phyloP scores from a whole-genome alignment of 2,888 invertebrate genomes.

The Laothoe populi region DNA sequence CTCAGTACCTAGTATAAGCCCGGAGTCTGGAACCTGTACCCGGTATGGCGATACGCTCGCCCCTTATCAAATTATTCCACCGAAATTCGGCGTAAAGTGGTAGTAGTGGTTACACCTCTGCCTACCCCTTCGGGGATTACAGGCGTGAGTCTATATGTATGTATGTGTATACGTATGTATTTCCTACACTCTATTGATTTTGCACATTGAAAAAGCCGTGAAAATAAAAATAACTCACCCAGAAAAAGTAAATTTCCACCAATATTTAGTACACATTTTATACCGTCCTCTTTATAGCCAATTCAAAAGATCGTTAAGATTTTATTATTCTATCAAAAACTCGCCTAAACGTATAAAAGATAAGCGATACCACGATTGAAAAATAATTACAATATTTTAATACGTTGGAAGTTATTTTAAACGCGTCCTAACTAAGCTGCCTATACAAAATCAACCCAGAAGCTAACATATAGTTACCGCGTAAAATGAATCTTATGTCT shows the following conservation, averaged over 20 bases:
- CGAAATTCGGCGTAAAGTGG: too few relatives aligned
- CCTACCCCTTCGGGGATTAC: too few relatives aligned
- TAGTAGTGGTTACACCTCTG: too few relatives aligned
- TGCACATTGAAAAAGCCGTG: too few relatives aligned
- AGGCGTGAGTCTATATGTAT: too few relatives aligned
- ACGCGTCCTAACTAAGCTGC: constrained; percentile 12
- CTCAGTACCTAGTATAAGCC: too few relatives aligned
- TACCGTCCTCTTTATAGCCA: neutral
- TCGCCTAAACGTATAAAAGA: neutral
- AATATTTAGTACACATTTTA: neutral
- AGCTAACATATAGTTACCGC: neutral
- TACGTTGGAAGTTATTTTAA: constrained; percentile 10
- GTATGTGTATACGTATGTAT: too few relatives aligned
- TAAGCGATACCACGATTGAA: constrained; percentile 6
- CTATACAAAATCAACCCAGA: neutral
- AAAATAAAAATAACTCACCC: neutral
- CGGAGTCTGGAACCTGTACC: too few relatives aligned
- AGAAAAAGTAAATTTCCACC: neutral
- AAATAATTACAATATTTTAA: constrained; percentile 22
- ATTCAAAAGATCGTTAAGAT: neutral
- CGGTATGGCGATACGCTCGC: too few relatives aligned
- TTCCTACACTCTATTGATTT: too few relatives aligned
- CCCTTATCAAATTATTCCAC: too few relatives aligned
- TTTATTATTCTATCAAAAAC: neutral
- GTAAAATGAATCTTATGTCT: neutral